A percentile compares a stretch with the other conserved stretches of the same genome.
These are phyloP conservation scores for Rhegmatorhina hoffmannsi DNA, from an alignment of 2,113 vertebrate species.

Conservation along the genomic window DNA sequence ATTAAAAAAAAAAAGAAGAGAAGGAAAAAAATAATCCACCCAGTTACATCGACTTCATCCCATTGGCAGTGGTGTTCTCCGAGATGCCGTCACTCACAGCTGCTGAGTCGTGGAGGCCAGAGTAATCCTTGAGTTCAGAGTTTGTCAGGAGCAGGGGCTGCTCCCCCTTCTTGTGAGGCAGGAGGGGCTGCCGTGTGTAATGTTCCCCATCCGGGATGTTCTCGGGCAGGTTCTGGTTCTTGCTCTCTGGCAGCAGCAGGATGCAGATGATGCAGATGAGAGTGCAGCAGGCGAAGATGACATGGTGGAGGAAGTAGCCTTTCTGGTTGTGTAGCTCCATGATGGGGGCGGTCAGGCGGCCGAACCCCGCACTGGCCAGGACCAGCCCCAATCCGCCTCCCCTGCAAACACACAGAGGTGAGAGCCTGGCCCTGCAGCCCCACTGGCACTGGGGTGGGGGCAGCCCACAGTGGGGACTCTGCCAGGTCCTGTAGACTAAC, in stretches of 20 bases:
- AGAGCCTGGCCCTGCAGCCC: not conserved
- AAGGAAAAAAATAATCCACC: not conserved
- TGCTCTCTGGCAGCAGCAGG: slow-evolving; percentile 92
- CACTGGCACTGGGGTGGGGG: not conserved
- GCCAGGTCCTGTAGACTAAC: too few relatives aligned
- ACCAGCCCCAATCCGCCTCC: slow-evolving; percentile 93
- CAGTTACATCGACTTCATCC: slow-evolving; percentile 80
- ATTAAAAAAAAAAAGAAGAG: not conserved
- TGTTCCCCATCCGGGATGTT: slow-evolving; percentile 90
- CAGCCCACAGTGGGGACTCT: not conserved
- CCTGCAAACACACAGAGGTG: slow-evolving; percentile 68
- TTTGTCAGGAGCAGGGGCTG: slow-evolving; percentile 93
- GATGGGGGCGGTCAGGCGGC: slow-evolving; percentile 94
- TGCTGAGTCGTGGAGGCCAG: slow-evolving; percentile 86
- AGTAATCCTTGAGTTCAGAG: slow-evolving; percentile 92
- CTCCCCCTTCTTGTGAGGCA: slow-evolving; percentile 86
- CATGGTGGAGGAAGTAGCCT: slow-evolving; percentile 96
- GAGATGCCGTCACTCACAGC: slow-evolving; percentile 77
- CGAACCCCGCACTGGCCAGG: slow-evolving; percentile 93
- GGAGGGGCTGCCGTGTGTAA: slow-evolving; percentile 89
- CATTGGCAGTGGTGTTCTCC: slow-evolving; percentile 85
- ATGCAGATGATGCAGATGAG: slow-evolving; percentile 99
- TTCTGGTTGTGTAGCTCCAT: slow-evolving; percentile 99
- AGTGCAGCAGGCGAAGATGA: slow-evolving; percentile 98
- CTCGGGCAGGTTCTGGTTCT: slow-evolving; percentile 90